Evolutionary conservation across 2,797 vertebrate species (phyloP).

Genomic region (Sebastes cheni): DNA sequence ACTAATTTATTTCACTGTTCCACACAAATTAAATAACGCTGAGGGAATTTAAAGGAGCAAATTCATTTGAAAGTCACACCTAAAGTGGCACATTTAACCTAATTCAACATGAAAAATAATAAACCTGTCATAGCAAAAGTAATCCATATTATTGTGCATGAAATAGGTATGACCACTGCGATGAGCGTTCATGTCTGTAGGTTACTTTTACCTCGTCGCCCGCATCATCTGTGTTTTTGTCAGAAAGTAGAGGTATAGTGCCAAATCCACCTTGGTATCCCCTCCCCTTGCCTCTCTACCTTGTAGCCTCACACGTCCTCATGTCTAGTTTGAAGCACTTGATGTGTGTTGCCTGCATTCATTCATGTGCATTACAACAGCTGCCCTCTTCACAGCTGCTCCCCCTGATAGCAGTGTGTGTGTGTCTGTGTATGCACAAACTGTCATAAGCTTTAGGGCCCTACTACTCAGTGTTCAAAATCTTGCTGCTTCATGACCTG

Average conservation of each 20-base stretch:
- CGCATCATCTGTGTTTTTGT: background rate
- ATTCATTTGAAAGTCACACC: background rate
- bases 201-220: background rate
- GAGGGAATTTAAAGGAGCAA: background rate
- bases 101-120: background rate
- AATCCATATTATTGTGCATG: background rate
- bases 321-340: conserved; percentile 5
- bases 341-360: conserved; percentile 18
- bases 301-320: conserved; percentile 34
- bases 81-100: background rate
- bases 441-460: conserved; percentile 18
- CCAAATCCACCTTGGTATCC: background rate
- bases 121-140: background rate
- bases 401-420: conserved; percentile 28
- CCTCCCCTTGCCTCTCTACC: conserved; percentile 10
- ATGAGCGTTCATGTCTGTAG: background rate
- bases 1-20: background rate
- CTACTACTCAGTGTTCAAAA: conserved; percentile 6
- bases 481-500: conserved; percentile 6
- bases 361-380: conserved; percentile 61
- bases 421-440: conserved; percentile 10
- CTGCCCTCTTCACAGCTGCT: conserved; percentile 74
- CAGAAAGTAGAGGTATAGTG: conserved; percentile 1
- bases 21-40: background rate
- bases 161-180: background rate